Percentiles rank a stretch among this genome's conserved stretches.
Conservation (phyloP, 2,113 vertebrate species). For the Hemiscyllium ocellatum region DNA sequence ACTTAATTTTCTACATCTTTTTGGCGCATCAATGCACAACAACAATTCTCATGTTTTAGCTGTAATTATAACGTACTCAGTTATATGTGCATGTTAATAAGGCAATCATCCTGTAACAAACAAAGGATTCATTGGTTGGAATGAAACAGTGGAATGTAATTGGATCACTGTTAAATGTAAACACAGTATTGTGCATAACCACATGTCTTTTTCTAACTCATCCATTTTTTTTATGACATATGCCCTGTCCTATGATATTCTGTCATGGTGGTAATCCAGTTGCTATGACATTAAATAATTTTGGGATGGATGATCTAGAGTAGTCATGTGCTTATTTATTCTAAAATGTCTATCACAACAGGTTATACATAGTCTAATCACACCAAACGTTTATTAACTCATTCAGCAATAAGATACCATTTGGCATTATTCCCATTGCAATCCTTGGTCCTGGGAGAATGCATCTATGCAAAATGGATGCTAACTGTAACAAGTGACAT, state of each 20-base stretch:
- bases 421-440: neutral
- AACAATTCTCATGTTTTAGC: slow-evolving; percentile 15
- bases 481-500: slow-evolving; percentile 7
- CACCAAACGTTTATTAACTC: slow-evolving; percentile 14
- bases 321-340: slow-evolving; percentile 18
- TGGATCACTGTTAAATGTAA: slow-evolving; percentile 24
- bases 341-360: slow-evolving; percentile 22
- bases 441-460: slow-evolving; percentile 5
- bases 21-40: neutral
- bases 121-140: slow-evolving; percentile 10
- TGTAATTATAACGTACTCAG: neutral
- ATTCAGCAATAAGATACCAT: slow-evolving; percentile 10
- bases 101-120: neutral
- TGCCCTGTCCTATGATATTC: too few relatives aligned
- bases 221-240: neutral
- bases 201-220: slow-evolving; percentile 2
- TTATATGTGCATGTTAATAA: neutral
- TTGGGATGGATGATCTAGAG: neutral
- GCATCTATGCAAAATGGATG: neutral
- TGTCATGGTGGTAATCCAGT: neutral
- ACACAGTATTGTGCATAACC: neutral
- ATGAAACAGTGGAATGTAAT: neutral
- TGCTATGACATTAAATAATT: neutral
- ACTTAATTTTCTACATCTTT: neutral
- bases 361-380: slow-evolving; percentile 16